Percentiles rank a stretch among this genome's conserved stretches.
phyloP scores from a whole-genome alignment of 2,797 vertebrate genomes.

The Scomberomorus guttatus region DNA sequence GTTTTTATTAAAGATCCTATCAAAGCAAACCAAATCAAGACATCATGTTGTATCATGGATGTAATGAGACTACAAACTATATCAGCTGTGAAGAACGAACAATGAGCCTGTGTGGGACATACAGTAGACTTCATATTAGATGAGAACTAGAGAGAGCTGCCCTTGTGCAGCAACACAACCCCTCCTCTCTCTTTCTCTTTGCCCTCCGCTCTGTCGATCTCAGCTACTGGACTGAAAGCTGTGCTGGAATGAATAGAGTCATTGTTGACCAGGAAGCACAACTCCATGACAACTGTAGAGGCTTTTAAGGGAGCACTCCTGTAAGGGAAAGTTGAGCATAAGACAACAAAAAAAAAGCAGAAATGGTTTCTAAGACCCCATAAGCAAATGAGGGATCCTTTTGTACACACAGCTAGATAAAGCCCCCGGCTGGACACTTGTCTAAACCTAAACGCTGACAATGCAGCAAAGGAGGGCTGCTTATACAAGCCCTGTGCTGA shows the following conservation, averaged over 20 bases:
- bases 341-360: constrained; percentile 17
- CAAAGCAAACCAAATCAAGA: constrained; percentile 39
- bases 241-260: constrained; percentile 76
- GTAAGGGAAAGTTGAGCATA: constrained; percentile 25
- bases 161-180: constrained; percentile 36
- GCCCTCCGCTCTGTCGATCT: constrained; percentile 40
- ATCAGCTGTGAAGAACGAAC: constrained; percentile 25
- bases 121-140: constrained; percentile 41
- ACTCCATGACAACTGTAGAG: constrained; percentile 76
- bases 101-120: constrained; percentile 26
- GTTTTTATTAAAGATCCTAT: constrained; percentile 44
- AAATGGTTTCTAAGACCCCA: constrained; percentile 46
- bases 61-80: constrained; percentile 27
- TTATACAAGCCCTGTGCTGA: constrained; percentile 63
- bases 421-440: constrained; percentile 37
- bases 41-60: constrained; percentile 41
- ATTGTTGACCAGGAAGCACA: constrained; percentile 80
- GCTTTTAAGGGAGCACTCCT: constrained; percentile 66
- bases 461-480: constrained; percentile 47
- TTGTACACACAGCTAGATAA: constrained; percentile 33
- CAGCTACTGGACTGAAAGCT: constrained; percentile 72
- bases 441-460: constrained; percentile 54
- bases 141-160: constrained; percentile 41
- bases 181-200: constrained; percentile 21
- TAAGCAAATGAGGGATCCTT: constrained; percentile 48